These are phyloP conservation scores for Ibidorhyncha struthersii DNA, from an alignment of 2,113 vertebrate species.

Conservation along the genomic window DNA sequence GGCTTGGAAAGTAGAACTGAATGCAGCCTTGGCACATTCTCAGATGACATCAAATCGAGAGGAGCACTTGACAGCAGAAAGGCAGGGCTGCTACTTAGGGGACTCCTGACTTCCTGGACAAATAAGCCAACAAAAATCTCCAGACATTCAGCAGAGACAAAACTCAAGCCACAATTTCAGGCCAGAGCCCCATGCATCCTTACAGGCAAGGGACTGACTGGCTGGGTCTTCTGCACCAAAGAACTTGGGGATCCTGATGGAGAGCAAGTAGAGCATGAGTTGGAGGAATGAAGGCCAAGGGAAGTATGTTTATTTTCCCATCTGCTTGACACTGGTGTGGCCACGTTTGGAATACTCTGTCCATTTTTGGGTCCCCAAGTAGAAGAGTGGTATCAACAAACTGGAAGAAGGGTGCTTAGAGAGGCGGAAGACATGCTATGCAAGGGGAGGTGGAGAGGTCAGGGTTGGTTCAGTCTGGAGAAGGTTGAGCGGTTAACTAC, in stretches of 20 bases:
- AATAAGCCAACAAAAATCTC: too few species aligned
- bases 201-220: too few species aligned
- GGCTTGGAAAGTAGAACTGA: background rate
- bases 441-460: background rate
- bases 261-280: background rate
- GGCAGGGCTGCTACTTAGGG: background rate
- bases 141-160: too few species aligned
- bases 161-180: too few species aligned
- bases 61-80: background rate
- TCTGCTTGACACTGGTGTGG: background rate
- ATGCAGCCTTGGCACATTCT: background rate
- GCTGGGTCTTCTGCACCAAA: too few species aligned
- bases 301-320: background rate
- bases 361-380: background rate
- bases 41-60: background rate
- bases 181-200: too few species aligned
- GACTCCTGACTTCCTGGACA: background rate
- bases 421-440: background rate
- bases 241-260: too few species aligned
- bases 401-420: background rate
- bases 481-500: background rate
- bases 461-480: background rate
- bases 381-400: background rate
- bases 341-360: background rate
- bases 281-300: background rate